Conservation (phyloP, 1,140 invertebrate species). For the Eubasilissa regina region DNA sequence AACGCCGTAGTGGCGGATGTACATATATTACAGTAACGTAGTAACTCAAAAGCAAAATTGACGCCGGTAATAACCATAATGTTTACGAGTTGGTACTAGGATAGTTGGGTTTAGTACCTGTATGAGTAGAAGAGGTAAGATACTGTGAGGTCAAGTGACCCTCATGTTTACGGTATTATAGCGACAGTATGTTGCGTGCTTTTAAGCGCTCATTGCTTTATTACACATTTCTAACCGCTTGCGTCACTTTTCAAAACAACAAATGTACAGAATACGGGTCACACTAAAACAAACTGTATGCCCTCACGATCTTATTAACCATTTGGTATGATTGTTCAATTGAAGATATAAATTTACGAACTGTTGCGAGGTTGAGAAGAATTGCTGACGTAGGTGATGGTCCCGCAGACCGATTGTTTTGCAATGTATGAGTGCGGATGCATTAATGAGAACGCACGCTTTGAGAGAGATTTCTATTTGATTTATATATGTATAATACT, state of each 20-base stretch:
- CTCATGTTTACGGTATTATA: slow-evolving; percentile 37
- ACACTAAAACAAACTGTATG: slow-evolving; percentile 20
- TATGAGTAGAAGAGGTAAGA: neutral
- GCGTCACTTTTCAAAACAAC: slow-evolving; percentile 1
- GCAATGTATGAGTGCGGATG: neutral
- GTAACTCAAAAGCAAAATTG: no score
- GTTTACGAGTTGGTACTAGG: no score
- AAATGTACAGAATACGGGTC: neutral
- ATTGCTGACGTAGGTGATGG: neutral
- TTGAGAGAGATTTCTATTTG: no score
- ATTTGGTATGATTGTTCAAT: slow-evolving; percentile 1
- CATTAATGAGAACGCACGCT: no score
- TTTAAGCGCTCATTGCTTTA: slow-evolving; percentile 35
- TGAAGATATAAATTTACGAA: neutral
- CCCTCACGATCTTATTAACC: slow-evolving; percentile 8
- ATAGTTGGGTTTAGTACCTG: no score
- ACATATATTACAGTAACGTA: no score
- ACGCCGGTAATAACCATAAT: no score
- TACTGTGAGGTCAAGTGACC: slow-evolving; percentile 31
- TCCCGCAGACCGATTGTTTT: neutral
- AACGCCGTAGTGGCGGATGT: no score
- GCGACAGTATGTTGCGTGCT: slow-evolving; percentile 9
- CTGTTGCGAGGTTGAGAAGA: neutral
- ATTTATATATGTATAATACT: no score
- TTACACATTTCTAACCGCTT: slow-evolving; percentile 7